phyloP scores from a whole-genome alignment of 2,888 invertebrate genomes.

The Lithosia quadra region DNA sequence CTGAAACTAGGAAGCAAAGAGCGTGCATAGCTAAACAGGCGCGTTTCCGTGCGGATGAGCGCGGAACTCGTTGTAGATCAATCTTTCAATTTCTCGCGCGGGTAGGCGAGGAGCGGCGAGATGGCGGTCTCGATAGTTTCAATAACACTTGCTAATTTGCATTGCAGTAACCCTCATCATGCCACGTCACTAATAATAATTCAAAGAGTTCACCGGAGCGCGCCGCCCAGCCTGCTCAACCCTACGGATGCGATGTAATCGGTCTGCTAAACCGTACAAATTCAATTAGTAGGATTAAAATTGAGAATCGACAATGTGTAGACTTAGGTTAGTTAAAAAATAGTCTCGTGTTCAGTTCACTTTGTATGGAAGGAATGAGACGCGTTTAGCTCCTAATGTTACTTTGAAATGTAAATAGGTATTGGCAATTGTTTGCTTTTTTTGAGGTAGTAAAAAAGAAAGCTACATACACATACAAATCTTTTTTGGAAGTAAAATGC shows the following conservation, averaged over 20 bases:
- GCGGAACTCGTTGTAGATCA: conserved; percentile 48
- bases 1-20: conserved; percentile 32
- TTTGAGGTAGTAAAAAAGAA: no score
- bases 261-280: conserved; percentile 68
- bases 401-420: neutral
- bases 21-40: conserved; percentile 41
- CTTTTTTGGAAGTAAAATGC: no score
- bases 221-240: conserved; percentile 53
- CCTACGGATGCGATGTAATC: conserved; percentile 65
- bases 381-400: neutral
- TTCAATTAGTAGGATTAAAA: conserved; percentile 67
- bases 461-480: no score
- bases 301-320: conserved; percentile 44
- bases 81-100: conserved; percentile 52
- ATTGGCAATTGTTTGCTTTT: neutral
- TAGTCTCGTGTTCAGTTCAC: neutral
- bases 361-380: neutral
- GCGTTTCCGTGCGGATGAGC: conserved; percentile 41
- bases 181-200: conserved; percentile 53
- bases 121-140: conserved; percentile 48
- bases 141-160: conserved; percentile 55
- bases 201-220: conserved; percentile 53
- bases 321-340: conserved; percentile 23
- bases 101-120: conserved; percentile 22
- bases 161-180: conserved; percentile 51